Evolutionary conservation across 2,113 vertebrate genomes (phyloP), one percentile per base, ranked within the genome.

Genomic region (Odocoileus hemionus): DNA sequence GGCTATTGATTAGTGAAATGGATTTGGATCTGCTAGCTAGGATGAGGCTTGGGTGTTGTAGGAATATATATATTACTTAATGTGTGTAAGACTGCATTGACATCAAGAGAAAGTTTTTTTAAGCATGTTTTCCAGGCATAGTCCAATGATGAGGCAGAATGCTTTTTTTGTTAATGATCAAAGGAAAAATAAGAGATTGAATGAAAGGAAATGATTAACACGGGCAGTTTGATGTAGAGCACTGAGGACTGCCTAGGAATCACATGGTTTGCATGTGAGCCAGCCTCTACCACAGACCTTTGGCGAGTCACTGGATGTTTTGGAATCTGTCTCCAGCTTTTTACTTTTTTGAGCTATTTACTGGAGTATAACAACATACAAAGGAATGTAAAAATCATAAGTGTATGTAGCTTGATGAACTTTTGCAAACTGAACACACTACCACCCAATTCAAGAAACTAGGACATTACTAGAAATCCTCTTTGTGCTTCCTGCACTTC

Each of bases 91-190:
- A 82, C 67, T 96, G 82, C 86, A 19, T 90, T 7, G 16, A 12
- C 28, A 25, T 96, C n/a, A 94, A 97, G 60, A 92, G 43, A 89
- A 91, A 55, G 54, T 78, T 86, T 52, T 82, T 89, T 94, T 79
- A 83, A 96, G 39, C 0, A 17, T 91, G 33, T 64, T 7, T 84
- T 96, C 25, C 30, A 92, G 33, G 39, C 26, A 47, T 57, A 90
- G 94, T 96, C 83, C 61, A n/a, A 87, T 95, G 21, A 92, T 78
- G 16, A 79, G 43, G 79, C 61, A 97, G 43, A 78, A 82, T 91
- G 60, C 95, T 97, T 96, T 90, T 78, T 89, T 91, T 96, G 43
- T 94, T 97, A 93, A 43, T 85, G 23, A 89, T 92, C 15, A 47
- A 92, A 91, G 67, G 33, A 76, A 36, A 97, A 93, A n/a, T 93